Evolutionary conservation across 2,797 vertebrate species (phyloP).

Genomic region (Malacoctenus gilli): DNA sequence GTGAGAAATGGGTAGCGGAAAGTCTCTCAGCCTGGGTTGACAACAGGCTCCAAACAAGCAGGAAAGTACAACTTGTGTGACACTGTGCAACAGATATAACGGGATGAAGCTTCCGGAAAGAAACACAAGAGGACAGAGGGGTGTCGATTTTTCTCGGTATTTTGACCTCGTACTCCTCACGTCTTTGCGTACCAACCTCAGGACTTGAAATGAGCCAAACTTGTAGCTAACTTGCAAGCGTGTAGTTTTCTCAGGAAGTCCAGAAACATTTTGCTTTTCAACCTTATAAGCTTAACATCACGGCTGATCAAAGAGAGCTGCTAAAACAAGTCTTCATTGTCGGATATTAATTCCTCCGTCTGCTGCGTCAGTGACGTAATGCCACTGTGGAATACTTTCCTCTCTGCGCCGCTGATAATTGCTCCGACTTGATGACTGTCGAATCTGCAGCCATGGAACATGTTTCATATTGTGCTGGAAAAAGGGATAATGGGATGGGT

Average conservation of each 20-base stretch:
- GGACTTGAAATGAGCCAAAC: too few relatives aligned
- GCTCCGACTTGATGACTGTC: background rate
- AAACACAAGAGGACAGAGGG: too few relatives aligned
- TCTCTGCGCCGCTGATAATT: too few relatives aligned
- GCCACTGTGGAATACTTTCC: background rate
- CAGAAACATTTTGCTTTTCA: too few relatives aligned
- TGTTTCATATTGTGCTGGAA: conserved; percentile 20
- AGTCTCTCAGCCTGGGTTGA: conserved; percentile 61
- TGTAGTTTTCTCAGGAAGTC: too few relatives aligned
- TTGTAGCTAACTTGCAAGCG: too few relatives aligned
- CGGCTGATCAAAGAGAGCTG: background rate
- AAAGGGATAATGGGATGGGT: conserved; percentile 11
- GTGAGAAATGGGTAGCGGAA: conserved; percentile 55
- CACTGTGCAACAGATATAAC: too few relatives aligned
- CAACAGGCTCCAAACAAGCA: conserved; percentile 63
- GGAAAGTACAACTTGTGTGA: too few relatives aligned
- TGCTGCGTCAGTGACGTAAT: conserved; percentile 3
- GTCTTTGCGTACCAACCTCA: too few relatives aligned
- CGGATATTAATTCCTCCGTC: conserved; percentile 10
- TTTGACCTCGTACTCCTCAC: too few relatives aligned
- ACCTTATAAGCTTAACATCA: background rate
- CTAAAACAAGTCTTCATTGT: background rate
- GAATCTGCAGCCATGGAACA: conserved; percentile 28
- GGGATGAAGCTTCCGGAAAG: too few relatives aligned
- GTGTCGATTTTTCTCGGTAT: too few relatives aligned